Conservation (phyloP, 2,797 vertebrate genomes). For the Xiphophorus birchmanni region DNA sequence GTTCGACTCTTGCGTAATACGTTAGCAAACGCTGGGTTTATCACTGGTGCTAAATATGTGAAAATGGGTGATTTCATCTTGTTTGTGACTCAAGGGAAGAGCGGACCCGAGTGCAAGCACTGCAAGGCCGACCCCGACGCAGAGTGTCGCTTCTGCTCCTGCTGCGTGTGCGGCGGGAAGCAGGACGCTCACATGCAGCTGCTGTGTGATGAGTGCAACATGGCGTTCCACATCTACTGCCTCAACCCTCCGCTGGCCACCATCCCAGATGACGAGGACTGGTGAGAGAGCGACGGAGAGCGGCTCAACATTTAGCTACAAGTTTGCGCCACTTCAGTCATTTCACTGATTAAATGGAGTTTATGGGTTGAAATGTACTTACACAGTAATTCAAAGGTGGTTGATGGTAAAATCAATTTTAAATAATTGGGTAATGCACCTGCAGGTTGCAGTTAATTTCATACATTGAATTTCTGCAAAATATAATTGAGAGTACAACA, state of each 20-base stretch:
- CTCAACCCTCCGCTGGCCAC: constrained; percentile 95
- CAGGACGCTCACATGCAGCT: constrained; percentile 98
- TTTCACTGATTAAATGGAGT: constrained; percentile 32
- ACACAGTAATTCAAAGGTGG: constrained; percentile 26
- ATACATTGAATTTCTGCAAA: background rate
- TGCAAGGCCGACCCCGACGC: constrained; percentile 94
- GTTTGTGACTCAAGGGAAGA: constrained; percentile 86
- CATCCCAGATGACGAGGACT: constrained; percentile 98
- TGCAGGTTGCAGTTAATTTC: constrained; percentile 29
- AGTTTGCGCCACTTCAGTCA: constrained; percentile 13
- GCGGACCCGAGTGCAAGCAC: constrained; percentile 96
- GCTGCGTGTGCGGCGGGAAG: constrained; percentile 96
- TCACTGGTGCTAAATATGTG: background rate
- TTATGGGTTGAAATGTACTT: constrained; percentile 19
- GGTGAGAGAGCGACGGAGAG: constrained; percentile 81
- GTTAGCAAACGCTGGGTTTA: too few species aligned
- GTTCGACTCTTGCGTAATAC: background rate
- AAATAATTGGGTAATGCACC: constrained; percentile 25
- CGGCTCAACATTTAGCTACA: constrained; percentile 20
- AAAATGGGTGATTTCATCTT: background rate
- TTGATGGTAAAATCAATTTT: constrained; percentile 33
- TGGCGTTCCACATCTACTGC: constrained; percentile 99
- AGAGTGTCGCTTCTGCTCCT: constrained; percentile 96
- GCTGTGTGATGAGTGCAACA: constrained; percentile 98
- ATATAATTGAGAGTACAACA: constrained; percentile 5